Percentiles rank a stretch among this genome's conserved stretches.
Evolutionary conservation across 2,888 invertebrate species (phyloP).

Genomic region (Thymelicus sylvestris): DNA sequence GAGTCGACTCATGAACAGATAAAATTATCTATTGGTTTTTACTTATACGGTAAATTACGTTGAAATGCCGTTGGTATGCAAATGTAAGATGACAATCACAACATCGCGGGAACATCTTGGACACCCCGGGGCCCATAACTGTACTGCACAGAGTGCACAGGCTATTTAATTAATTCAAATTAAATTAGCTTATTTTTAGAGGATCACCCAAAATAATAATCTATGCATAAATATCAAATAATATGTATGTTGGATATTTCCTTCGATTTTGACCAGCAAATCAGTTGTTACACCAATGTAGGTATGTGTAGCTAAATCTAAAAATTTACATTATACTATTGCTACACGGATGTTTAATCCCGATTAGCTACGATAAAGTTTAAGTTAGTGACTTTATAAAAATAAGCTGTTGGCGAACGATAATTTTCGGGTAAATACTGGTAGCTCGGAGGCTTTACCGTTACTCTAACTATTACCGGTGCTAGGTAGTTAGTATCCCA

Average conservation of each 20-base stretch:
- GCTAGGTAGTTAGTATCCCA: background rate
- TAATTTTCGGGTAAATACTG: conserved; percentile 10
- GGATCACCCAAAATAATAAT: background rate
- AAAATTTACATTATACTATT: background rate
- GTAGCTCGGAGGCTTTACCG: conserved; percentile 44
- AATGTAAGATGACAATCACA: conserved; percentile 38
- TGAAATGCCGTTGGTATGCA: conserved; percentile 18
- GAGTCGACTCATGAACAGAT: background rate
- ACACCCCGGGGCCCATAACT: conserved; percentile 7
- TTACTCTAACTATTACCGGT: conserved; percentile 17
- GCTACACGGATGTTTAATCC: conserved; percentile 2
- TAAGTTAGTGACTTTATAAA: conserved; percentile 13
- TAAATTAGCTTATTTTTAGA: no score
- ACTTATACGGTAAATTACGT: conserved; percentile 13
- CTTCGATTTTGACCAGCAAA: no score
- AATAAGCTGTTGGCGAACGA: conserved; percentile 5
- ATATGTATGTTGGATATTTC: no score
- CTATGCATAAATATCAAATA: no score
- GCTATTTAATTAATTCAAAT: no score
- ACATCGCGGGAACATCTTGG: conserved; percentile 33
- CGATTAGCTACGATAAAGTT: conserved; percentile 11
- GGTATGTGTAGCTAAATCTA: no score
- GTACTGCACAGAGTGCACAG: background rate
- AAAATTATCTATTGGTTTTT: background rate
- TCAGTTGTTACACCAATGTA: no score